Evolutionary conservation across 2,797 vertebrate genomes (phyloP).

Genomic region (Chelmon rostratus): DNA sequence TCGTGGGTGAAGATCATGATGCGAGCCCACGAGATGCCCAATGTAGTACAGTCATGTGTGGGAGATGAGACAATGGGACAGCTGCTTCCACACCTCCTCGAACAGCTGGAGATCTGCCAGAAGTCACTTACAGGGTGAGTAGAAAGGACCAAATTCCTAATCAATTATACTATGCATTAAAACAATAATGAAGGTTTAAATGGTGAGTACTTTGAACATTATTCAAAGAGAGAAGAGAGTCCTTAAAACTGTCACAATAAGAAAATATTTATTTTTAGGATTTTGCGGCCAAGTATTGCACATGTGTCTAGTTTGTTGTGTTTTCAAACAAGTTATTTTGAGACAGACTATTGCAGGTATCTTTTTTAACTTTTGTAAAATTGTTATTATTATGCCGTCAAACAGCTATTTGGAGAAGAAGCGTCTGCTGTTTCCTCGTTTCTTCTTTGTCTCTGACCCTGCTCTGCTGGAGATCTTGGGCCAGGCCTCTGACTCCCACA

Average conservation of each 20-base stretch:
- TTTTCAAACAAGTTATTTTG: neutral
- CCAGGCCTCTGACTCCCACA: slow-evolving; percentile 96
- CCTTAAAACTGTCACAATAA: neutral
- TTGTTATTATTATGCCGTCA: slow-evolving; percentile 17
- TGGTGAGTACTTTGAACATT: neutral
- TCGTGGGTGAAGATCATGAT: slow-evolving; percentile 99
- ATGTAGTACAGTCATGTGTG: slow-evolving; percentile 94
- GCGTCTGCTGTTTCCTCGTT: slow-evolving; percentile 94
- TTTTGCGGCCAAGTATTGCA: neutral
- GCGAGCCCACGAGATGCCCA: slow-evolving; percentile 93
- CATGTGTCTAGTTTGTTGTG: neutral
- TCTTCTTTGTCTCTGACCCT: slow-evolving; percentile 98
- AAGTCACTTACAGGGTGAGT: slow-evolving; percentile 96
- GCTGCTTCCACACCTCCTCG: slow-evolving; percentile 93
- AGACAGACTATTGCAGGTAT: neutral
- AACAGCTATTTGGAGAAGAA: slow-evolving; percentile 96
- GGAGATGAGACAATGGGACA: slow-evolving; percentile 97
- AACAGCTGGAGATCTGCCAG: slow-evolving; percentile 97
- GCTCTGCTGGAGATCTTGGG: slow-evolving; percentile 96
- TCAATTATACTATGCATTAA: neutral
- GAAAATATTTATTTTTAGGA: neutral
- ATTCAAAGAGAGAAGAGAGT: neutral
- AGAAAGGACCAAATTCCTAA: neutral
- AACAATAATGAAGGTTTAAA: neutral
- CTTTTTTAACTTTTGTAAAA: neutral